These are phyloP conservation scores for Hymenopus coronatus DNA, from an alignment of 2,888 invertebrate genomes.

Conservation along the genomic window DNA sequence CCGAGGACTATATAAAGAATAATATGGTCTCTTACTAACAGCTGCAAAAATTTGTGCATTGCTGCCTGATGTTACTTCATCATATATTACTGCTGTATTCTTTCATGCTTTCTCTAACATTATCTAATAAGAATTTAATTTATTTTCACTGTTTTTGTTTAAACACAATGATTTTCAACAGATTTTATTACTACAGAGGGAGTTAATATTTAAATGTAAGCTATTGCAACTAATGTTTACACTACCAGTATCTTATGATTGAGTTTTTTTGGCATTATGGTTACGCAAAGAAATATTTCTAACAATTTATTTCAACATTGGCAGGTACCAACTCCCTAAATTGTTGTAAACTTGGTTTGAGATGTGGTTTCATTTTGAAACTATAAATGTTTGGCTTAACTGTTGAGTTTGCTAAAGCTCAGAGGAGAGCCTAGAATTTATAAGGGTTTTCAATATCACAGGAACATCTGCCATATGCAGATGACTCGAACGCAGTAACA, in stretches of 20 bases:
- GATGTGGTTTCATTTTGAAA: not conserved
- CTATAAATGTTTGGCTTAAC: not conserved
- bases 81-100: not conserved
- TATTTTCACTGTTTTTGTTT: not conserved
- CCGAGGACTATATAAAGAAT: not conserved
- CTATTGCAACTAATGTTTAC: no score
- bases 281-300: not conserved
- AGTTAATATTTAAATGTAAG: not conserved
- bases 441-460: slow-evolving; percentile 34
- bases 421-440: not conserved
- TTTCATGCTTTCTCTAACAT: not conserved
- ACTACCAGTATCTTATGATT: not conserved
- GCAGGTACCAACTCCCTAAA: not conserved
- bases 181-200: not conserved
- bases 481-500: slow-evolving; percentile 95
- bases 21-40: not conserved
- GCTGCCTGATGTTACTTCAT: not conserved
- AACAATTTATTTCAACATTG: not conserved
- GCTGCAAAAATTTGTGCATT: not conserved
- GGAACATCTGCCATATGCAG: slow-evolving; percentile 94
- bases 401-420: not conserved
- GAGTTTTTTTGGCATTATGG: not conserved
- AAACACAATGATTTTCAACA: not conserved
- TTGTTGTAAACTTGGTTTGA: not conserved
- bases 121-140: not conserved